Conservation (phyloP, 1,140 invertebrate species). For the Drosophila pruinosa region DNA sequence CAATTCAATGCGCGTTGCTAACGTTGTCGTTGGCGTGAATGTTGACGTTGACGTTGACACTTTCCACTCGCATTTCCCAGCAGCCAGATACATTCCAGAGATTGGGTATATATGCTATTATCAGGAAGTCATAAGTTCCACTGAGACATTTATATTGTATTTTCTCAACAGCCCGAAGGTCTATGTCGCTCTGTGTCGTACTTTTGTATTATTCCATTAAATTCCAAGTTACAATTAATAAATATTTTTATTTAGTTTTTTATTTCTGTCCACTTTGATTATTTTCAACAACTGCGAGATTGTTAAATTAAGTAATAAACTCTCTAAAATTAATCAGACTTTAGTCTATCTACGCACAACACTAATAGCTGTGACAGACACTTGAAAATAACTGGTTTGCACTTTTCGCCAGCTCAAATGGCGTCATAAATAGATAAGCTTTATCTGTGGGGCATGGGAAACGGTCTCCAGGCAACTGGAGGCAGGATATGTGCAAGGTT, state of each 20-base stretch:
- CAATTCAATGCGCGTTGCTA: constrained; percentile 68
- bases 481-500: constrained; percentile 45
- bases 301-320: constrained; percentile 11
- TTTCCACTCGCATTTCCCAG: constrained; percentile 13
- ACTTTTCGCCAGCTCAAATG: constrained; percentile 38
- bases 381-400: constrained; percentile 67
- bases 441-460: neutral
- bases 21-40: constrained; percentile 21
- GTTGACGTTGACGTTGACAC: neutral
- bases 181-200: too few species aligned
- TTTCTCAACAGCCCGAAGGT: too few species aligned
- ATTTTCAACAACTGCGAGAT: neutral
- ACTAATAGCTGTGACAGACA: constrained; percentile 9
- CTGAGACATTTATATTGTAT: neutral
- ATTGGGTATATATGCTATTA: neutral
- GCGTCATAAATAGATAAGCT: constrained; percentile 44
- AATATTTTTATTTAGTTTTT: too few species aligned
- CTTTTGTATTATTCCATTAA: too few species aligned
- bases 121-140: neutral
- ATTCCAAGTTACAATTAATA: too few species aligned
- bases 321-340: neutral
- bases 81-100: constrained; percentile 7
- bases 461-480: constrained; percentile 9
- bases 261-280: neutral
- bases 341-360: neutral